These are phyloP conservation scores for Gastracanthus pulcherrimus DNA, from an alignment of 2,888 invertebrate genomes.

Conservation along the genomic window DNA sequence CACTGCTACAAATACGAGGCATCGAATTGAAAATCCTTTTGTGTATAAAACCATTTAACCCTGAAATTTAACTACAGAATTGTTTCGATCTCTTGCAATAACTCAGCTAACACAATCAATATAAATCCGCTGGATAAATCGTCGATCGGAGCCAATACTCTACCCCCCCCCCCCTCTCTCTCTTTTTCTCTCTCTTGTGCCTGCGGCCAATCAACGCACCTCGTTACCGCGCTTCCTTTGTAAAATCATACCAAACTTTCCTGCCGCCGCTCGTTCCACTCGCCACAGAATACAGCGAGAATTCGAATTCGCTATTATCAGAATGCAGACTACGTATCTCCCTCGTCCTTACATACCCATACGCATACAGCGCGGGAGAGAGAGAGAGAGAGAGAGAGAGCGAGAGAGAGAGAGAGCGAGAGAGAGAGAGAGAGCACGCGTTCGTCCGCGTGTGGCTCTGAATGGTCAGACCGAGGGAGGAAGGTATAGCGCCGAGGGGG, in stretches of 20 bases:
- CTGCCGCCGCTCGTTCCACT: neutral
- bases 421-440: too few species aligned
- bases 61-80: neutral
- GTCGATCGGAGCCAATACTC: neutral
- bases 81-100: neutral
- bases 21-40: too few species aligned
- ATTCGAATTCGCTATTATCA: conserved; percentile 37
- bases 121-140: conserved; percentile 25
- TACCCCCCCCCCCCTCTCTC: too few species aligned
- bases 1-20: neutral
- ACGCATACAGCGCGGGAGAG: neutral
- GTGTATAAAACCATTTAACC: neutral
- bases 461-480: neutral
- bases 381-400: too few species aligned
- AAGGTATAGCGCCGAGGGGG: neutral
- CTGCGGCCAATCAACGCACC: conserved; percentile 18
- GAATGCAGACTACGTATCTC: conserved; percentile 29
- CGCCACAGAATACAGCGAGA: too few species aligned
- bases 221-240: conserved; percentile 47
- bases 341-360: neutral
- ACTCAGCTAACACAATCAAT: neutral
- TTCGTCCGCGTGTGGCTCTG: neutral
- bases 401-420: too few species aligned
- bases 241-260: conserved; percentile 49
- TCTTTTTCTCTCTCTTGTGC: too few species aligned